Conservation (phyloP, 2,888 invertebrate genomes). For the Polyploca ridens region DNA sequence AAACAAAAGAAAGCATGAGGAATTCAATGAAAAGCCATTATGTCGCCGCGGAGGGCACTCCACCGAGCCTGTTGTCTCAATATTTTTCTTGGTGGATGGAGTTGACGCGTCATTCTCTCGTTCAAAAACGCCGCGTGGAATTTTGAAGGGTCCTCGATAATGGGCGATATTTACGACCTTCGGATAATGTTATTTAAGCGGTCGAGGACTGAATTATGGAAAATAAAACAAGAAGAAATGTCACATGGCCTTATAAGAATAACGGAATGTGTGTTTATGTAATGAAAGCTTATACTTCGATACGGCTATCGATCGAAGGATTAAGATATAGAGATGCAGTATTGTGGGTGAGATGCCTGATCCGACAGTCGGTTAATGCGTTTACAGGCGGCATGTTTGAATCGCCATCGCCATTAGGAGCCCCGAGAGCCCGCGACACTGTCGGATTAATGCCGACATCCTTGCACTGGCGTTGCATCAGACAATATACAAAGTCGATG, state of each 20-base stretch:
- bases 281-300: conserved; percentile 39
- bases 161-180: conserved; percentile 81
- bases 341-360: conserved; percentile 52
- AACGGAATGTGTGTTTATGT: conserved; percentile 29
- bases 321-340: conserved; percentile 53
- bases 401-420: conserved; percentile 63
- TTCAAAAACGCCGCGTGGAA: conserved; percentile 79
- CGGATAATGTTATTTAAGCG: conserved; percentile 79
- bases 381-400: conserved; percentile 72
- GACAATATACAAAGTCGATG: conserved; percentile 27
- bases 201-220: conserved; percentile 67
- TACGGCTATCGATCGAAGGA: conserved; percentile 40
- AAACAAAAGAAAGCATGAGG: conserved; percentile 83
- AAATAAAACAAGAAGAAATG: conserved; percentile 65
- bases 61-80: conserved; percentile 77
- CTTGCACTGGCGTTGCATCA: conserved; percentile 28
- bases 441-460: conserved; percentile 54
- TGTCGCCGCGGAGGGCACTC: conserved; percentile 78
- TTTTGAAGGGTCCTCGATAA: conserved; percentile 80
- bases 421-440: conserved; percentile 42
- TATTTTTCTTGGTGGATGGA: conserved; percentile 81
- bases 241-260: conserved; percentile 46
- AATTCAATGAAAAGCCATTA: conserved; percentile 84
- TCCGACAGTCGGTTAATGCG: conserved; percentile 70
- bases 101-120: conserved; percentile 80